Evolutionary conservation across 2,797 vertebrate species (phyloP), one percentile per base, ranked within the genome.

Genomic region (Emys orbicularis): DNA sequence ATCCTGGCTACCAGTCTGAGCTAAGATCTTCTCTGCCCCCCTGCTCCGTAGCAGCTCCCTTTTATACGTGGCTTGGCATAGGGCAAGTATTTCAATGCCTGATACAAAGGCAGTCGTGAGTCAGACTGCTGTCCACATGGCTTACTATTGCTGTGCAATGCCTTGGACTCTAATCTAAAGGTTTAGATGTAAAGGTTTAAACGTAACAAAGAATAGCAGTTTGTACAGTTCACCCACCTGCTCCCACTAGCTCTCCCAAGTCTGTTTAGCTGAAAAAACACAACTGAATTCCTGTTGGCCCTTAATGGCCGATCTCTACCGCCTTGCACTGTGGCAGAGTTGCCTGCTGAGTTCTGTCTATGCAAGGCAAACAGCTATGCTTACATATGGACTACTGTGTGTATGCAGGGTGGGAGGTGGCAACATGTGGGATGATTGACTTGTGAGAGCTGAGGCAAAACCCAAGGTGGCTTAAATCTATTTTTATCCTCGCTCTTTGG

Each of bases 1-100:
- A 13, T 91, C 61, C 91, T 90, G 94, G 74, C 90, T 56, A 37
- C 0, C 80, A 90, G 84, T 87, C 87, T 89, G 77, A 72, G 5
- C 83, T 59, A 59, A 83, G 53, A 72, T 92, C 88, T 83, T 81
- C 86, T 87, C 65, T 41, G 56, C 54, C 44, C 16, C 16, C 61
- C 16, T 18, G 31, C 15, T 37, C n/a, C 5, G 1, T 80, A 83
- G 91, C 81, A 72, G 59, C 0, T 79, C 83, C 27, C 12, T 54
- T 47, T 47, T 83, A 16, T 37, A 31, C 81, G 1, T 1, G 21
- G 1, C 80, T 68, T 90, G 61, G 94, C 77, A 79, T 44, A 79
- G 77, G 84, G 84, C 34, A 49, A 92, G 59, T 0, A 1, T 77
- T 93, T 3, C 29, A 0, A 5, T 68, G 15, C 11, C 5, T 11